A percentile compares a stretch with the other conserved stretches of the same genome.
Evolutionary conservation across 2,113 vertebrate species (phyloP).

Genomic region (Rhinolophus ferrumequinum): DNA sequence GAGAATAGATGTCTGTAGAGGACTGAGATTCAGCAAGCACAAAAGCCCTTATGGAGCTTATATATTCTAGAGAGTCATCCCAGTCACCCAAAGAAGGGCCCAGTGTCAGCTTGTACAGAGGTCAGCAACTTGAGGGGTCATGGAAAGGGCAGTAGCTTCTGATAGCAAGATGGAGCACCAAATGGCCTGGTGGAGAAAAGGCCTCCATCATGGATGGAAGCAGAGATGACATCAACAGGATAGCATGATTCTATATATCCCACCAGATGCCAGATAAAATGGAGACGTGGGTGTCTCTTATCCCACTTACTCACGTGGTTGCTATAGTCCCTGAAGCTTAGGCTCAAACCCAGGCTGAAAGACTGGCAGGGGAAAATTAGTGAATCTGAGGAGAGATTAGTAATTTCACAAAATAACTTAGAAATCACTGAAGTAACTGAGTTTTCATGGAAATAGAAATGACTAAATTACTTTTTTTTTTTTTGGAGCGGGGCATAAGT

Average conservation of each 20-base stretch:
- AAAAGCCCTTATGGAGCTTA: neutral
- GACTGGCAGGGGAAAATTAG: neutral
- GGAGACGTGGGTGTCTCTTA: neutral
- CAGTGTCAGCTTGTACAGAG: neutral
- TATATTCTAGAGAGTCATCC: neutral
- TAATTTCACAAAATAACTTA: constrained; percentile 8
- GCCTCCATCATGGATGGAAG: neutral
- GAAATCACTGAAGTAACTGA: neutral
- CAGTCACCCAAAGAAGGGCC: neutral
- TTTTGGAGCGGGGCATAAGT: neutral
- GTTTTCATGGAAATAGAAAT: constrained; percentile 6
- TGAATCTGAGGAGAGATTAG: neutral
- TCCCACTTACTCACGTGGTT: neutral
- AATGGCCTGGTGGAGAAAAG: neutral
- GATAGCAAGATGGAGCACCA: neutral
- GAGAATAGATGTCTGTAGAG: neutral
- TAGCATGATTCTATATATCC: neutral
- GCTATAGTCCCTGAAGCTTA: neutral
- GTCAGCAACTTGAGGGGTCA: neutral
- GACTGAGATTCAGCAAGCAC: neutral
- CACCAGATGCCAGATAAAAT: neutral
- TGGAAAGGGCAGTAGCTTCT: neutral
- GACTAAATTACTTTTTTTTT: neutral
- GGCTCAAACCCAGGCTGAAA: neutral
- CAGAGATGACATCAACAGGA: neutral